phyloP scores from a whole-genome alignment of 1,140 invertebrate species.

The Meloidogyne floridensis region DNA sequence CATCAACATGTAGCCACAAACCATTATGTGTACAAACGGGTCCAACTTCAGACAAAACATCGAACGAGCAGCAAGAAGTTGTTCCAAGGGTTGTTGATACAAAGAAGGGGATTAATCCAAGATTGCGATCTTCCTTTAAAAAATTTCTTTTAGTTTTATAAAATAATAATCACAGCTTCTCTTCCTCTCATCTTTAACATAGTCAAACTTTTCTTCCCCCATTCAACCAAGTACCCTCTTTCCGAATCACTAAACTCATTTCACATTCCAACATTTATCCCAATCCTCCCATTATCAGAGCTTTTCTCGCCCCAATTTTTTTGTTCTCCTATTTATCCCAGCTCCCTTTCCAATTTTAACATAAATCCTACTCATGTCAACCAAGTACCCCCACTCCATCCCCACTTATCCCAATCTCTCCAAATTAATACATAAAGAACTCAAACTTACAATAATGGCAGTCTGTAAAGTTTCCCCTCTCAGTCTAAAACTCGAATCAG shows the following conservation, averaged over 20 bases:
- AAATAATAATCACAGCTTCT: too few species aligned
- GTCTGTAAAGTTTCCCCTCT: slow-evolving; percentile 81
- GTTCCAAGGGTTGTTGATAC: slow-evolving; percentile 81
- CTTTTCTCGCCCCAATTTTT: not conserved
- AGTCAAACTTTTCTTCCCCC: too few species aligned
- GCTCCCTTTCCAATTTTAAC: too few species aligned
- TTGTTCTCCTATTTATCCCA: too few species aligned
- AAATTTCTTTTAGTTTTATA: too few species aligned
- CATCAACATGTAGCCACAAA: slow-evolving; percentile 73
- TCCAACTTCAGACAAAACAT: slow-evolving; percentile 86
- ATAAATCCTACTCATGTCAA: too few species aligned
- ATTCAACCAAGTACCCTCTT: too few species aligned
- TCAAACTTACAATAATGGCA: slow-evolving; percentile 73
- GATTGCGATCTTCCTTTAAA: slow-evolving; percentile 81
- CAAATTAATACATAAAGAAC: not conserved
- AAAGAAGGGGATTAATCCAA: slow-evolving; percentile 93
- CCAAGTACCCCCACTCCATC: too few species aligned
- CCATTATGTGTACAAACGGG: slow-evolving; percentile 76
- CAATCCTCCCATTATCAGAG: too few species aligned
- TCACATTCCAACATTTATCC: too few species aligned
- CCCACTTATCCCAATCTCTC: not conserved
- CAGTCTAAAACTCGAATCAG: slow-evolving; percentile 87
- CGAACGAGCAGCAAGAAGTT: slow-evolving; percentile 89
- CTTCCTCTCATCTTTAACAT: too few species aligned
- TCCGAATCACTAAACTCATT: too few species aligned